phyloP scores from a whole-genome alignment of 30 jellyfish, hydroid and myxozoan species.

The Chironex yamaguchii region DNA sequence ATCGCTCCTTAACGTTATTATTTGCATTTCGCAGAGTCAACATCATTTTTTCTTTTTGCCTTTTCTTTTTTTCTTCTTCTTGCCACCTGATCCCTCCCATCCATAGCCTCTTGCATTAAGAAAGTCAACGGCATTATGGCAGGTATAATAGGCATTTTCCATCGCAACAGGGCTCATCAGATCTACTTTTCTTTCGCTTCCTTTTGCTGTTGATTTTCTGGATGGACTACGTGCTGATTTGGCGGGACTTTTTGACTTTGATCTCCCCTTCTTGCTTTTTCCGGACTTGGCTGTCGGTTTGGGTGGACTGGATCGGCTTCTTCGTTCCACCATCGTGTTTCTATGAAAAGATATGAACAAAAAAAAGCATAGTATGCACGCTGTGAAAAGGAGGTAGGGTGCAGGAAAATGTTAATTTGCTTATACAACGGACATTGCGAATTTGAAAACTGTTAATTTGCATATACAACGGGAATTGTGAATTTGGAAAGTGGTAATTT shows the following conservation, averaged over 20 bases:
- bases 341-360: background rate
- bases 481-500: too few species aligned
- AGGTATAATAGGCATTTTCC: conserved; percentile 79
- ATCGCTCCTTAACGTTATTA: too few species aligned
- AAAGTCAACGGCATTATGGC: conserved; percentile 83
- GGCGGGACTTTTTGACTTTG: conserved; percentile 69
- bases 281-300: conserved; percentile 1
- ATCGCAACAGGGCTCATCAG: conserved; percentile 65
- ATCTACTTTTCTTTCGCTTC: conserved; percentile 55
- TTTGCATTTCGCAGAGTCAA: too few species aligned
- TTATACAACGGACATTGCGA: too few species aligned
- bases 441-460: too few species aligned
- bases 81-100: conserved; percentile 31
- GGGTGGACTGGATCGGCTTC: conserved; percentile 22
- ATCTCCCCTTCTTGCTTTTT: conserved; percentile 2
- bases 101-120: conserved; percentile 77
- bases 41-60: conserved; percentile 56
- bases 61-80: conserved; percentile 58
- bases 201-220: conserved; percentile 43
- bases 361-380: too few species aligned
- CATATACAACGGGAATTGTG: too few species aligned
- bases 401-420: too few species aligned
- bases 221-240: conserved; percentile 18
- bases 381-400: too few species aligned
- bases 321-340: background rate